Percentiles rank a stretch among this genome's conserved stretches.
Evolutionary conservation across 2,113 vertebrate genomes (phyloP).

Genomic region (Heterochromis multidens): DNA sequence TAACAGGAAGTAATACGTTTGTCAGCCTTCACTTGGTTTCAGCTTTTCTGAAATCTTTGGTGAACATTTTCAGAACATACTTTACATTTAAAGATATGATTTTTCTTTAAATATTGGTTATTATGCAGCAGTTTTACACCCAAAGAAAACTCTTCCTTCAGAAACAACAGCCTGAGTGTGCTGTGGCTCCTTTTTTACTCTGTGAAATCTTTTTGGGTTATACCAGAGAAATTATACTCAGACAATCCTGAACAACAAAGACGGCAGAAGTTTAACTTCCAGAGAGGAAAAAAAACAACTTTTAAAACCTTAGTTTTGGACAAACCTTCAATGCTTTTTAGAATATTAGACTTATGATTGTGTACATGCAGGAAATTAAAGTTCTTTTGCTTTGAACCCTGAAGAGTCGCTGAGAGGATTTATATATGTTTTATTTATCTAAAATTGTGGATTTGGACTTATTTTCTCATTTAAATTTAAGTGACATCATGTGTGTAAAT

Average conservation of each 20-base stretch:
- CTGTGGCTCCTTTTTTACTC: background rate
- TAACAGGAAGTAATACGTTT: rapidly evolving
- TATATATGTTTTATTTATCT: too few species aligned
- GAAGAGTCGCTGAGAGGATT: too few species aligned
- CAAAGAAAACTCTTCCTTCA: background rate
- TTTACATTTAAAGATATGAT: background rate
- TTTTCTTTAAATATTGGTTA: background rate
- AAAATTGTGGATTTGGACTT: too few species aligned
- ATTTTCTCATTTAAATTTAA: too few species aligned
- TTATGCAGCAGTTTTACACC: background rate
- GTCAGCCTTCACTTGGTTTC: background rate
- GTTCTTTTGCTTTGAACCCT: too few species aligned
- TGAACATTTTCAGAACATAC: background rate
- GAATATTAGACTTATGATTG: too few species aligned
- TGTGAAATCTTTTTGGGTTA: background rate
- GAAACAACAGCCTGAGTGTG: rapidly evolving
- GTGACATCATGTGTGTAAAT: too few species aligned
- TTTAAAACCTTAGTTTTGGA: background rate
- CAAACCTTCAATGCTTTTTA: too few species aligned
- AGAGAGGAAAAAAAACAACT: background rate
- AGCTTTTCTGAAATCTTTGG: background rate
- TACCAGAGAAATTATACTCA: background rate
- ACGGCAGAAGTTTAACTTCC: background rate
- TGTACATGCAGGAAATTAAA: too few species aligned
- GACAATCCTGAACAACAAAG: background rate